Percentiles rank a stretch among this genome's conserved stretches.
Evolutionary conservation across 2,113 vertebrate genomes (phyloP).

Genomic region (Nyctibius bracteatus): DNA sequence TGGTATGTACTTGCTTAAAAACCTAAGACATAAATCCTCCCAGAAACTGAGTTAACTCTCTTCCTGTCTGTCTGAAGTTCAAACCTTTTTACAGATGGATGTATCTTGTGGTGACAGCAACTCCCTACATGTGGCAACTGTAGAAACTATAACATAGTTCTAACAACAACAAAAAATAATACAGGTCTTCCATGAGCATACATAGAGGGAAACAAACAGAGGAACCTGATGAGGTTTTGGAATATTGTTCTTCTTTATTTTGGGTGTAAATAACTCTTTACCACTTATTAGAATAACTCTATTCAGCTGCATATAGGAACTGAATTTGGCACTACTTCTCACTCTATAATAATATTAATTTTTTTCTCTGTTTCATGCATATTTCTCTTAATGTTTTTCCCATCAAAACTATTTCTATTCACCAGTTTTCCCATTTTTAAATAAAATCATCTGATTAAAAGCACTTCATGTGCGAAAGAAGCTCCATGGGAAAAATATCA

Average conservation of each 20-base stretch:
- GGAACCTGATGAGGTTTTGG: not conserved
- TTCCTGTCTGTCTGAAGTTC: not conserved
- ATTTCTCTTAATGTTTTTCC: not conserved
- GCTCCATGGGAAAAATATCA: not conserved
- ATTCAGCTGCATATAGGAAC: not conserved
- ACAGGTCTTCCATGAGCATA: not conserved
- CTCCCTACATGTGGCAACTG: not conserved
- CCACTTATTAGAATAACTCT: not conserved
- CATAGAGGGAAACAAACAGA: not conserved
- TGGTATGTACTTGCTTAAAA: not conserved
- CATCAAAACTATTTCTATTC: not conserved
- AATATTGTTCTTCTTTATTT: not conserved
- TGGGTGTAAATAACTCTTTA: not conserved
- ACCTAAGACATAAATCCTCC: not conserved
- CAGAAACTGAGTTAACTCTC: not conserved
- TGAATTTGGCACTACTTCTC: not conserved
- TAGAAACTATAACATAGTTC: not conserved
- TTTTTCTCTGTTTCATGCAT: not conserved
- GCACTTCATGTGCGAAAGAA: not conserved
- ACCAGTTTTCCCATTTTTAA: not conserved
- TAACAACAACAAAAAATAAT: not conserved
- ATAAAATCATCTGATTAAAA: not conserved
- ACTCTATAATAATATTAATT: not conserved
- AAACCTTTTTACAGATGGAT: not conserved
- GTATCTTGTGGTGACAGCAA: not conserved